Base-by-base conservation (phyloP, 37 sponge, comb jelly and placozoan genomes). In the Spongilla lacustris region DNA sequence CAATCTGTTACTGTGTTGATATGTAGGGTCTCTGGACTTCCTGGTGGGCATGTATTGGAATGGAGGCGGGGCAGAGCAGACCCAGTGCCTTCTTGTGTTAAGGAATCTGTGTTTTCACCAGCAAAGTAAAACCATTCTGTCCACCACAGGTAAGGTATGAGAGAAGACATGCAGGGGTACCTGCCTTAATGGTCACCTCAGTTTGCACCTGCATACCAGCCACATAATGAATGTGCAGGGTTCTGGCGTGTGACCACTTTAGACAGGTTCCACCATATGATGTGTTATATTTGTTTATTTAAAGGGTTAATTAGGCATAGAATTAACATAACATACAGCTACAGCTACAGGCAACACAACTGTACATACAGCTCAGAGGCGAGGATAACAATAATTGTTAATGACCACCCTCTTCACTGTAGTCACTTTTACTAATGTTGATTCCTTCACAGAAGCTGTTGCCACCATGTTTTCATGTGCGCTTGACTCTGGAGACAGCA, bases 101-200 rank as follows among this genome's bases (percentile, higher is more conserved):
- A 76, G 90, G 14, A 95, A 95, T 70, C 74, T 88, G 0, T 89
- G 82, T 71, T 95, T 95, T 77, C 75, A 89, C 88, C 80, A 82
- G 12, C 92, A 92, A 19, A 67, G 73, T 66, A 91, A 91, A 75
- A n/a, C 95, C 25, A 83, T 85, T 4, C 90, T 95, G 32, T 84
- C 68, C 14, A 36, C 66, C 25, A 83, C 91, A 81, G 89, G 95
- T 91, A 41, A 68, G 29, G 8, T 34, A 4, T 23, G 23, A 31
- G 74, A 14, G 29, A 21, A 31, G 29, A 73, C 17, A 33, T n/a
- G n/a, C n/a, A n/a, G n/a, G n/a, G n/a, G n/a, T n/a, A n/a, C n/a
- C n/a, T n/a, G n/a, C n/a, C n/a, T n/a, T n/a, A n/a, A n/a, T n/a
- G n/a, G n/a, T n/a, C n/a, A n/a, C n/a, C n/a, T n/a, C n/a, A n/a